phyloP scores from a whole-genome alignment of 2,797 vertebrate genomes.

The Pteronotus mesoamericanus region DNA sequence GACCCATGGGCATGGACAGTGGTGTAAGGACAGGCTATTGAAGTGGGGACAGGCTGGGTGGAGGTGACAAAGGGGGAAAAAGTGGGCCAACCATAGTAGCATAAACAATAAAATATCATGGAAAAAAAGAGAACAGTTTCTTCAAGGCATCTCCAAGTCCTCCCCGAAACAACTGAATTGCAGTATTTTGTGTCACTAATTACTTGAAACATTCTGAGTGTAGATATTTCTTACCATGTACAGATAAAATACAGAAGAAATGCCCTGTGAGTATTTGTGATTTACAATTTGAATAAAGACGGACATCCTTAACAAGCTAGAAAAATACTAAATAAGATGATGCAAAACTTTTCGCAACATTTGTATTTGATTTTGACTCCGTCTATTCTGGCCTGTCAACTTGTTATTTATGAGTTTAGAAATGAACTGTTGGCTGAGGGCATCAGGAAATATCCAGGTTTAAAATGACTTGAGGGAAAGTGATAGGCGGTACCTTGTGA shows the following conservation, averaged over 20 bases:
- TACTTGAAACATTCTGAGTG: neutral
- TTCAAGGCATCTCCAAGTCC: neutral
- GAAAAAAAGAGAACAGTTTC: neutral
- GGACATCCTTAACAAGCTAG: neutral
- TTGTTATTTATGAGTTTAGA: conserved; percentile 21
- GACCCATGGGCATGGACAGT: too few relatives aligned
- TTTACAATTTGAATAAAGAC: neutral
- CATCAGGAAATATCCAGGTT: neutral
- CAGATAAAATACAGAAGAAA: conserved; percentile 11
- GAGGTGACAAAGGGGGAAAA: too few relatives aligned
- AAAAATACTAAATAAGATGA: neutral
- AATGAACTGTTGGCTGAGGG: neutral
- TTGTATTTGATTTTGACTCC: conserved; percentile 21
- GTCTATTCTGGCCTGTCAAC: neutral
- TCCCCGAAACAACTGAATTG: neutral
- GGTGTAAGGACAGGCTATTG: too few relatives aligned
- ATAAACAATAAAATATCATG: too few relatives aligned
- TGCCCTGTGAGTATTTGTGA: neutral
- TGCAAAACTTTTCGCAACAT: neutral
- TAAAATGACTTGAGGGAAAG: conserved; percentile 24
- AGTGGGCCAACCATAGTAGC: too few relatives aligned
- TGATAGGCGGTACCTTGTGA: neutral
- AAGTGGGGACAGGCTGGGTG: too few relatives aligned
- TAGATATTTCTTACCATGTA: neutral
- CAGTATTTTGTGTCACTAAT: neutral